phyloP scores from a whole-genome alignment of 2,888 invertebrate genomes.

The Criorhina ranunculi region DNA sequence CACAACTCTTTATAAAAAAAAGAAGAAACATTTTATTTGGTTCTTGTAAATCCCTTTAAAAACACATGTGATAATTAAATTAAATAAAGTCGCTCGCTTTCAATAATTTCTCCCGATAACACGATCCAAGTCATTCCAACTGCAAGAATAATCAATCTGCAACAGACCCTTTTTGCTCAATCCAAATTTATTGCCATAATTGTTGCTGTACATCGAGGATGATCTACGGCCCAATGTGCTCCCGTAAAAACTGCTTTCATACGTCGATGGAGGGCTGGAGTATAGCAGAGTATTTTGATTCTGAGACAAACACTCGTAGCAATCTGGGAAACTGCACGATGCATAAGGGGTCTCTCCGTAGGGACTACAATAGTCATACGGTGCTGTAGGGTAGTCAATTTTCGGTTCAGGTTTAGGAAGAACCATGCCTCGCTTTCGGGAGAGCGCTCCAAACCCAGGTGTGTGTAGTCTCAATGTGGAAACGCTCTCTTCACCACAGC shows the following conservation, averaged over 20 bases:
- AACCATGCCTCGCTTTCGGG: slow-evolving; percentile 80
- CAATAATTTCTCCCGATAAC: slow-evolving; percentile 86
- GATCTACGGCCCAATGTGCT: slow-evolving; percentile 78
- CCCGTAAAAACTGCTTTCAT: slow-evolving; percentile 71
- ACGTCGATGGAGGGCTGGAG: slow-evolving; percentile 71
- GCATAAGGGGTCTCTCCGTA: slow-evolving; percentile 78
- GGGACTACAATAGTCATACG: slow-evolving; percentile 83
- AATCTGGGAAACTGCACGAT: slow-evolving; percentile 82
- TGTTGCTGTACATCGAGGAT: slow-evolving; percentile 83
- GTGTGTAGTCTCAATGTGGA: slow-evolving; percentile 81
- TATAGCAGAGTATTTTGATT: slow-evolving; percentile 60
- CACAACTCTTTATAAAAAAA: neutral
- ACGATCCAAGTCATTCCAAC: slow-evolving; percentile 92
- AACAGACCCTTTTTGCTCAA: slow-evolving; percentile 91
- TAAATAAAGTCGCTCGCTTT: neutral
- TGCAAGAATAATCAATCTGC: slow-evolving; percentile 92
- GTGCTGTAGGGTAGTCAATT: slow-evolving; percentile 83
- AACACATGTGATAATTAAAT: slow-evolving; percentile 18
- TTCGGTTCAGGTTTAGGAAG: slow-evolving; percentile 82
- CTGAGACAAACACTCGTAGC: slow-evolving; percentile 80
- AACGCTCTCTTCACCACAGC: slow-evolving; percentile 78
- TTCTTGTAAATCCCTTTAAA: slow-evolving; percentile 34
- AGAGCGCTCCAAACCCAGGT: slow-evolving; percentile 80
- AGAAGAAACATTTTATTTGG: slow-evolving; percentile 55
- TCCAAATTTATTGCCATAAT: slow-evolving; percentile 86